phyloP scores from a whole-genome alignment of 2,113 vertebrate genomes.

The Trogon surrucura region DNA sequence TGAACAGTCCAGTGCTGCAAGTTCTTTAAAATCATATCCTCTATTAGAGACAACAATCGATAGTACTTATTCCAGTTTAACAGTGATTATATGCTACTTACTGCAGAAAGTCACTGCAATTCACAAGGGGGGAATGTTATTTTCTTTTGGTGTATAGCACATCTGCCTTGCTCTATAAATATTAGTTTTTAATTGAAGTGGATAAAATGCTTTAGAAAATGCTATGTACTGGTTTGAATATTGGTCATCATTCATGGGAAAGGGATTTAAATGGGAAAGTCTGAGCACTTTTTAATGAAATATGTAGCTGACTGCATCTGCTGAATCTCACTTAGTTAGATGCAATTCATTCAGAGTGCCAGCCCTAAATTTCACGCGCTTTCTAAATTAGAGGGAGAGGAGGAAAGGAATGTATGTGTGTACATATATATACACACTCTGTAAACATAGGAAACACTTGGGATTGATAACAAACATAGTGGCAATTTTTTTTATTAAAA shows the following conservation, averaged over 20 bases:
- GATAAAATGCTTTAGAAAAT: neutral
- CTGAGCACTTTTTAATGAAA: neutral
- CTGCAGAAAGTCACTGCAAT: neutral
- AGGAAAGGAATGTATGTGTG: neutral
- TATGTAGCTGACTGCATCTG: neutral
- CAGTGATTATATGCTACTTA: neutral
- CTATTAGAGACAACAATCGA: constrained; percentile 2
- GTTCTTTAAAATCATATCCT: constrained; percentile 25
- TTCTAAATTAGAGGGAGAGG: neutral
- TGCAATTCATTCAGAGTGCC: neutral
- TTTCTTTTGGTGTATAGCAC: neutral
- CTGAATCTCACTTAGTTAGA: neutral
- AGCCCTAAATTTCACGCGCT: rapidly evolving
- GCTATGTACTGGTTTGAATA: neutral
- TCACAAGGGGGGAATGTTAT: neutral
- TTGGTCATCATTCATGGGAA: neutral
- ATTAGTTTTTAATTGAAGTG: constrained; percentile 20
- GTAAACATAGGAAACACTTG: neutral
- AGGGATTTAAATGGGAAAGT: neutral
- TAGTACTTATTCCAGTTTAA: constrained; percentile 31
- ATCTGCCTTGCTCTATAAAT: neutral
- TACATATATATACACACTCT: rapidly evolving
- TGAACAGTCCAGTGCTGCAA: neutral
- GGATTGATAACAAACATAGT: neutral
- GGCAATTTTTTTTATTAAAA: neutral